Evolutionary conservation across 2,888 invertebrate species (phyloP), one percentile per base, ranked within the genome.

Genomic region (Oscheius onirici): DNA sequence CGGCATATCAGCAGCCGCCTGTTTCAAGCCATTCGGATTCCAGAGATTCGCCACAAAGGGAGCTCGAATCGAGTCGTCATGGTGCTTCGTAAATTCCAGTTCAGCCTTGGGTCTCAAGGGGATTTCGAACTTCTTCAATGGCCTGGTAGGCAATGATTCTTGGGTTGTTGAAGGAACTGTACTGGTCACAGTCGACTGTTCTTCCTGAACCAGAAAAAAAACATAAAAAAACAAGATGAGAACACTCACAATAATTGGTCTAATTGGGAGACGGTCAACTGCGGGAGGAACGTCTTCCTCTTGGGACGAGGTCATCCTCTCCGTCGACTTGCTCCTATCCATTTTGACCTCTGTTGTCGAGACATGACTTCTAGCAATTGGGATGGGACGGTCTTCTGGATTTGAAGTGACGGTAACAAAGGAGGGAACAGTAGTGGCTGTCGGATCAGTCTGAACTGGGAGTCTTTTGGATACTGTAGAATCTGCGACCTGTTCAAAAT

Each of bases 61-160:
- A 13, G 63, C 63, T 1, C 28, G 46, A 15, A 63, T 61, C 3
- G 26, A 44, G 24, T 20, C 10, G 44, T 72, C 72, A 17, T 68
- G 51, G 3, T 60, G 43, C 20, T 66, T 72, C 0, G 43, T 51
- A 28, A 69, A 76, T 15, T 69, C 67, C 6, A 77, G 51, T 28
- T 79, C 79, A 10, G 79, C 79, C 22, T 60, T 43, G 44, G 79
- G 79, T 40, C 79, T 61, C 22, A 73, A 46, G 5, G 79, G 79
- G 24, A 79, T 79, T 67, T 78, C 78, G 13, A 76, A 71, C 24
- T 65, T 24, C 28, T 65, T 65, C 49, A 40, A 40, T 3, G 34
- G 34, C 8, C 34, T 34, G 2, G 46, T 17, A 43, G 44, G n/a
- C n/a, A n/a, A 44, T 11, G 46, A n/a, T n/a, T 34, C 3, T 3